Percentiles rank a stretch among this genome's conserved stretches.
phyloP scores from a whole-genome alignment of 2,113 vertebrate genomes.

The Atrichornis clamosus region DNA sequence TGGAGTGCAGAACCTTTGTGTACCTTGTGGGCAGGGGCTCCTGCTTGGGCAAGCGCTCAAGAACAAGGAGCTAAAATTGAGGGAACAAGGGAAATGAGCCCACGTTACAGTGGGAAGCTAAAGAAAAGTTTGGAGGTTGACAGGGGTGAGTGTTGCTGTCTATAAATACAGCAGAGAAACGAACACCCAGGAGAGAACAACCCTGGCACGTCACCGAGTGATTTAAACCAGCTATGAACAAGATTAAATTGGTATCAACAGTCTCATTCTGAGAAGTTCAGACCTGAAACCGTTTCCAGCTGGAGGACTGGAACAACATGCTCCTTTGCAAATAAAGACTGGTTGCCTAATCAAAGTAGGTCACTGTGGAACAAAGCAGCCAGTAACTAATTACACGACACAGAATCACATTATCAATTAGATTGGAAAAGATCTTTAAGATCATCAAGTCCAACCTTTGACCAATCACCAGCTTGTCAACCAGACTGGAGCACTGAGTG shows the following conservation, averaged over 20 bases:
- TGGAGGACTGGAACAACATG: conserved; percentile 16
- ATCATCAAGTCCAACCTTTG: background rate
- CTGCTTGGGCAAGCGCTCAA: background rate
- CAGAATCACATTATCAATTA: background rate
- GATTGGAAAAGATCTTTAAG: background rate
- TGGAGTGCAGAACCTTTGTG: background rate
- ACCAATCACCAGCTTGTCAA: background rate
- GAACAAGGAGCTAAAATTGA: background rate
- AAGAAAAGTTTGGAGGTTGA: conserved; percentile 32
- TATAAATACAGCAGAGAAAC: conserved; percentile 54
- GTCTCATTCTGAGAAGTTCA: conserved; percentile 45
- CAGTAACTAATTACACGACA: accelerated
- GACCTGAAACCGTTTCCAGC: background rate
- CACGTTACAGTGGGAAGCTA: background rate
- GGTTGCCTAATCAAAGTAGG: conserved; percentile 30
- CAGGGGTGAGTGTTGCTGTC: conserved; percentile 2
- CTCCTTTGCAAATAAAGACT: conserved; percentile 1
- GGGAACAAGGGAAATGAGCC: background rate
- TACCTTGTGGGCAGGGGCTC: background rate
- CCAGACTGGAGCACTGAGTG: background rate
- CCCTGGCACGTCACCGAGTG: background rate
- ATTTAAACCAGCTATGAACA: conserved; percentile 27
- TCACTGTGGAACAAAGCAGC: background rate
- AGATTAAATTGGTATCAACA: conserved; percentile 41
- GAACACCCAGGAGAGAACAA: conserved; percentile 49